A percentile compares a stretch with the other conserved stretches of the same genome.
Conservation (phyloP, 2,113 vertebrate genomes). For the Paralichthys olivaceus region DNA sequence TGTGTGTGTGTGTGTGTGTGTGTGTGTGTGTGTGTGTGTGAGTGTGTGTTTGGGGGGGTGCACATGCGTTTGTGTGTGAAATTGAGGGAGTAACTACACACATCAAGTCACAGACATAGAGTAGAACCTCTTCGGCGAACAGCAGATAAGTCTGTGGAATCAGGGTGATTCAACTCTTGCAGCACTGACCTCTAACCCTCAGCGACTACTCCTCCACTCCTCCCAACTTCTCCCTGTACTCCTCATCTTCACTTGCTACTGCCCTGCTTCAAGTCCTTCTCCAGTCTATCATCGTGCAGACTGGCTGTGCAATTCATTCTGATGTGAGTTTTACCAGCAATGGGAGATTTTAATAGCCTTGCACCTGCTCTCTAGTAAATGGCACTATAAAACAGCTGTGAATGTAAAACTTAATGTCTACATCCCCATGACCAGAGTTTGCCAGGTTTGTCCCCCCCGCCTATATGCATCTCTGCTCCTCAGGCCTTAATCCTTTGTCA, state of each 20-base stretch:
- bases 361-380: constrained; percentile 82
- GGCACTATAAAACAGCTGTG: constrained; percentile 76
- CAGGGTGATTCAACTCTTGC: constrained; percentile 44
- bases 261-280: constrained; percentile 35
- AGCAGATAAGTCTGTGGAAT: constrained; percentile 28
- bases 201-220: constrained; percentile 24
- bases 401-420: constrained; percentile 79
- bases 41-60: neutral
- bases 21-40: too few species aligned
- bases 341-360: constrained; percentile 70
- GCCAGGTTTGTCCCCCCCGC: constrained; percentile 49
- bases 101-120: constrained; percentile 6
- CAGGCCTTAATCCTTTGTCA: constrained; percentile 52
- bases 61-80: constrained; percentile 20
- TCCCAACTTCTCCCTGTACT: constrained; percentile 1
- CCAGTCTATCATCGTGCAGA: constrained; percentile 33
- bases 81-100: constrained; percentile 11
- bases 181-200: constrained; percentile 35
- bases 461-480: constrained; percentile 20
- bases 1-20: too few species aligned
- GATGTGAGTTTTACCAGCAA: constrained; percentile 63
- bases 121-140: constrained; percentile 17
- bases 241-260: constrained; percentile 54
- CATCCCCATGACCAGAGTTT: constrained; percentile 67
- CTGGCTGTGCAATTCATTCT: constrained; percentile 44